Base-by-base conservation (phyloP, 2,888 invertebrate species). In the Agrilus biguttatus region DNA sequence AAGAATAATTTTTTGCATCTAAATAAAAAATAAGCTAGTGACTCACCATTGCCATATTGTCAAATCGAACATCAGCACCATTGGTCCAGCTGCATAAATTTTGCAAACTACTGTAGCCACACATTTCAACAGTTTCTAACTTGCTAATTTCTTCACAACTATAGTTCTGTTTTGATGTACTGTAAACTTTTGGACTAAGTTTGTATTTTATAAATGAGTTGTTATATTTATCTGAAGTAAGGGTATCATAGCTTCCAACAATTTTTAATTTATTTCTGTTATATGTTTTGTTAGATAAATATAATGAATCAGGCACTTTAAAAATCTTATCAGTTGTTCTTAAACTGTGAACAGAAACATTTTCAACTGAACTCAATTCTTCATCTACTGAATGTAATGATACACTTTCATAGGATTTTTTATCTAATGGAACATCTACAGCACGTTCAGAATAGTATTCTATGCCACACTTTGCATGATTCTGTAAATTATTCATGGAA, bases 181-280 rank as follows among this genome's bases (percentile, higher is more conserved):
- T 70, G 55, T 77, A 80, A 28, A 78, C 78, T 65, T 80, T 80
- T 1, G 79, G 78, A 54, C 79, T 79, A 13, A 80, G 63, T 56
- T 78, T 78, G 49, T 74, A 70, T 43, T 59, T 61, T 39, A 63
- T 49, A 21, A 62, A 44, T 44, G 64, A 57, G 34, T 62, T 60
- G 39, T 62, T 58, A 36, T 55, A 56, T 39, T 57, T 59, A 43
- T 48, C 51, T 35, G 44, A 39, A 8, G 52, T 51, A 39, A 62
- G 51, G 51, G 60, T 59, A 43, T 65, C 63, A 42, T 58, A 60
- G 49, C 65, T 65, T 33, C 55, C 58, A 8, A 56, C 55, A 45
- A 59, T 52, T 49, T 61, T 59, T 13, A 51, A 41, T 17, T 53
- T 43, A 4, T 49, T 49, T 43, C 59, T 61, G 36, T 53, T 54